Conservation (phyloP, 2,797 vertebrate species). For the Heteromormyrus szaboi region DNA sequence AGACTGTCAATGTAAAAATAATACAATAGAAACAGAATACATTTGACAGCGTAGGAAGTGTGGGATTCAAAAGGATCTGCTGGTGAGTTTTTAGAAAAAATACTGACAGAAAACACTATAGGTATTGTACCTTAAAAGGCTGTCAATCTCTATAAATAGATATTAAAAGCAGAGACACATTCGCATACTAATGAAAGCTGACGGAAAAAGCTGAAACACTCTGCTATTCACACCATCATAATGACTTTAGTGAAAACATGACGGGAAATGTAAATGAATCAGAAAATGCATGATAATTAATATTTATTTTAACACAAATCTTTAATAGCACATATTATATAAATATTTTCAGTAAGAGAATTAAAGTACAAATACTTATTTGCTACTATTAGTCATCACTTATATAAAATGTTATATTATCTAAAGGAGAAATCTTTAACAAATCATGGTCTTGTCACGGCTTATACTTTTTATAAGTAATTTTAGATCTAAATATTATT, state of each 20-base stretch:
- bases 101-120: background rate
- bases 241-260: background rate
- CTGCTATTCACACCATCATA: background rate
- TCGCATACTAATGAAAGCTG: background rate
- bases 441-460: background rate
- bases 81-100: background rate
- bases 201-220: background rate
- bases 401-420: background rate
- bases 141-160: background rate
- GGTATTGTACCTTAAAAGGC: background rate
- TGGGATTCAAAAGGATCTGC: background rate
- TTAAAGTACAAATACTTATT: background rate
- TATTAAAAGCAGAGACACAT: constrained; percentile 2
- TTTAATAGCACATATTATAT: background rate
- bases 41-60: background rate
- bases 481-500: constrained; percentile 8
- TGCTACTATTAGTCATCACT: background rate
- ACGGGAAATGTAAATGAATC: background rate
- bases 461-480: background rate
- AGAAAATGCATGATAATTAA: background rate
- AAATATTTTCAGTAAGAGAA: background rate
- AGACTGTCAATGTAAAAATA: background rate
- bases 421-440: background rate
- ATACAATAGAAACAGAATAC: background rate
- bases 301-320: background rate